phyloP scores from a whole-genome alignment of 2,113 vertebrate genomes.

The Grus americana region DNA sequence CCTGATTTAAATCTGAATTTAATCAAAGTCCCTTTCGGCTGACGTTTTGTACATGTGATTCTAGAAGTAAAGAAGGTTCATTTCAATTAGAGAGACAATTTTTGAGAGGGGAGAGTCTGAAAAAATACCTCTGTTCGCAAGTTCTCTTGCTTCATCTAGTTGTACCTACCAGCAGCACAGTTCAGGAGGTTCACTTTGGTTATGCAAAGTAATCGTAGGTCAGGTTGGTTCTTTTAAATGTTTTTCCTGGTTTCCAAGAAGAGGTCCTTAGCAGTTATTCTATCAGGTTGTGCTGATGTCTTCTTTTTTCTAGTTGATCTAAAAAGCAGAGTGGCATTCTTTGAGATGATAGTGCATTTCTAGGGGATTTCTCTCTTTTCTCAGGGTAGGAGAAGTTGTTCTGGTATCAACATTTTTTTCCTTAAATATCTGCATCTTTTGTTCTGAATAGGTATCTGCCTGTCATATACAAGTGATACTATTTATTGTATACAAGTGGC shows the following conservation, averaged over 20 bases:
- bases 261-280: background rate
- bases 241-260: background rate
- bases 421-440: background rate
- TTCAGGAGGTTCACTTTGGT: background rate
- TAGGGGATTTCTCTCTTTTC: background rate
- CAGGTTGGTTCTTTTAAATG: background rate
- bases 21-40: background rate
- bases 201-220: background rate
- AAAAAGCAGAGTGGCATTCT: background rate
- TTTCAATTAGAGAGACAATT: background rate
- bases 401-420: background rate
- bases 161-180: background rate
- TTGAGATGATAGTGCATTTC: background rate
- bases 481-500: background rate
- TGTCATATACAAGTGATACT: background rate
- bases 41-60: background rate
- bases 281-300: fast-evolving
- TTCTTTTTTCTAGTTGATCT: background rate
- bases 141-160: background rate
- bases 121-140: background rate
- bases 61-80: background rate
- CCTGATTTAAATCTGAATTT: background rate
- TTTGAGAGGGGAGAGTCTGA: background rate
- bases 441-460: background rate
- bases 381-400: background rate